Base-by-base conservation (phyloP, 2,113 vertebrate genomes). In the Dasyprocta punctata region DNA sequence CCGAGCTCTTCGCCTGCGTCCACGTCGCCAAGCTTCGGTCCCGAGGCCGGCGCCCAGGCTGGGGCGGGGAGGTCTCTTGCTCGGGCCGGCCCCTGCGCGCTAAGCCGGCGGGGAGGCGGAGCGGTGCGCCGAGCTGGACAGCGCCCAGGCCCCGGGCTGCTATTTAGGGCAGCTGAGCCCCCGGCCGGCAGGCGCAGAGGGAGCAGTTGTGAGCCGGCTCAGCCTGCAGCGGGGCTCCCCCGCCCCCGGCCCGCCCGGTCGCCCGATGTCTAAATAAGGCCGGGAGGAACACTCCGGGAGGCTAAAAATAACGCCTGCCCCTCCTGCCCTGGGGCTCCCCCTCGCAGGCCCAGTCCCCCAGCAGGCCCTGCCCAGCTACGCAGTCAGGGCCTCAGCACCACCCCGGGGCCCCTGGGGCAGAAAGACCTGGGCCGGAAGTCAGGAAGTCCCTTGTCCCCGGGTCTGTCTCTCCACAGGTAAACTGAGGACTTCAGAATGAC, bases 241-340 rank as follows among this genome's bases (percentile, higher is more conserved):
- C 94, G 71, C 71, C 90, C 93, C 75, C 54, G 47, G 95, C 96
- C 86, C 89, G 67, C 92, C 90, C 97, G 56, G 96, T 77, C 36
- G 96, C 96, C 96, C 65, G 71, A 97, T 97, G 97, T 95, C 98
- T 98, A 98, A 98, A 98, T 98, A 98, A 98, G 98, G 98, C 75
- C 67, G 52, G 90, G 75, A 95, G 78, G 77, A 96, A 92, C 96
- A 65, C 88, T 92, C 92, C n/a, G 24, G 84, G 89, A 75, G 16
- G 97, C 98, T 98, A 98, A 98, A 98, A 98, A 98, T 98, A 98
- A 96, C 96, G 90, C 54, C 81, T 11, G 22, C 9, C 81, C 36
- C 89, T 63, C 89, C 92, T 41, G n/a, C 89, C 92, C 93, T 36
- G 92, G 85, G 82, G 78, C 92, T 96, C 75, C 92, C 86, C 83